Base-by-base conservation (phyloP, 2,888 invertebrate species). In the Iphiclides podalirius region DNA sequence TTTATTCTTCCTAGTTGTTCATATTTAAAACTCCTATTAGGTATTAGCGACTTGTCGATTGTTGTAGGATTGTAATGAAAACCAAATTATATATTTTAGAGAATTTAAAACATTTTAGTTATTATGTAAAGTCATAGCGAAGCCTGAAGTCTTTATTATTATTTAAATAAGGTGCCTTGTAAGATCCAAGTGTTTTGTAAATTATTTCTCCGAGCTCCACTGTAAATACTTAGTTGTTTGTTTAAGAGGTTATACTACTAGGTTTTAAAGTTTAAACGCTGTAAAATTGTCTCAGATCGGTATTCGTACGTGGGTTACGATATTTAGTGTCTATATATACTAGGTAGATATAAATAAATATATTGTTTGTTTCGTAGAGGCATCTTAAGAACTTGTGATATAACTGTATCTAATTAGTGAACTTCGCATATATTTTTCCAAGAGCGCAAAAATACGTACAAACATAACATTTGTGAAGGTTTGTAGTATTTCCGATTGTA, bases 31-130 rank as follows among this genome's bases (percentile, higher is more conserved):
- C 77, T 86, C 86, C 86, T 87, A 86, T 82, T 86, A 86, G 85
- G 74, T 85, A 70, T 79, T 85, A 87, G 82, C 72, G 75, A 79
- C 74, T 73, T 79, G 77, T 80, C 80, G 74, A 79, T 83, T 87
- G 82, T 84, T 85, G 79, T 88, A 87, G 82, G 77, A 79, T 80
- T 84, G 74, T 85, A 85, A 83, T 82, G 79, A 82, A 86, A 81
- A 86, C 88, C 87, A 88, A 88, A 88, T 85, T 86, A 84, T 86
- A 87, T 86, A 85, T 86, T 82, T 80, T 87, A 87, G 84, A 86
- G 81, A 83, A 84, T 83, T 81, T 82, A 85, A 74, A 81, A 80
- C 74, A 74, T 75, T 80, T 83, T 84, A 85, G 81, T 82, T 83
- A 80, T 80, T 79, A 73, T 87, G 79, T 86, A 85, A 84, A 86